These are phyloP conservation scores for Meloe dianella DNA, from an alignment of 2,888 invertebrate genomes.

Conservation along the genomic window DNA sequence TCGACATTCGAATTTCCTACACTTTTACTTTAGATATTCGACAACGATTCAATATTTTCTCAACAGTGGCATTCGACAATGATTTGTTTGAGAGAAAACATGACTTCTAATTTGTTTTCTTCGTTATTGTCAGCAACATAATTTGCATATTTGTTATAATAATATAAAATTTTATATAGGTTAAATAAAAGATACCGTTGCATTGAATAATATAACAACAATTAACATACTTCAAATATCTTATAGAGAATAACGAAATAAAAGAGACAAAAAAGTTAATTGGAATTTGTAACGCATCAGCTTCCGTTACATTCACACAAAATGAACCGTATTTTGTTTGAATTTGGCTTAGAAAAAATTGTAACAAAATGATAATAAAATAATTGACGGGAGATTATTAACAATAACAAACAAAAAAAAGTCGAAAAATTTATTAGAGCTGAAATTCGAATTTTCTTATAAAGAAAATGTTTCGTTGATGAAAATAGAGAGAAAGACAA, in stretches of 20 bases:
- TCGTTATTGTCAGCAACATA: background rate
- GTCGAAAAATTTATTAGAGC: background rate
- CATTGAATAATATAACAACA: background rate
- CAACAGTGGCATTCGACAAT: too few relatives aligned
- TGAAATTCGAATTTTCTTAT: background rate
- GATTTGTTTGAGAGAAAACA: background rate
- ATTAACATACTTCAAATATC: conserved; percentile 2
- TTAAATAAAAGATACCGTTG: conserved; percentile 1
- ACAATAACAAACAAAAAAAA: background rate
- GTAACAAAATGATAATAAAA: background rate
- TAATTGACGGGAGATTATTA: background rate
- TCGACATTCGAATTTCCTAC: background rate
- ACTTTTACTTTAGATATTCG: too few relatives aligned
- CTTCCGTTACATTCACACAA: background rate
- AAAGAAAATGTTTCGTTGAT: too few relatives aligned
- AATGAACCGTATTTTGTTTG: background rate
- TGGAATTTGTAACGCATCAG: conserved; percentile 5
- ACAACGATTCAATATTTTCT: too few relatives aligned
- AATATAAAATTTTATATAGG: background rate
- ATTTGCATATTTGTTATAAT: background rate
- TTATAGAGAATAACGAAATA: background rate
- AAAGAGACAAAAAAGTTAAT: background rate
- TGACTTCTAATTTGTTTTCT: background rate
- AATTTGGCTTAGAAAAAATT: background rate
- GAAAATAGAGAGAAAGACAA: too few relatives aligned